Conservation (phyloP, 2,888 invertebrate genomes). For the Augochlorella aurata region DNA sequence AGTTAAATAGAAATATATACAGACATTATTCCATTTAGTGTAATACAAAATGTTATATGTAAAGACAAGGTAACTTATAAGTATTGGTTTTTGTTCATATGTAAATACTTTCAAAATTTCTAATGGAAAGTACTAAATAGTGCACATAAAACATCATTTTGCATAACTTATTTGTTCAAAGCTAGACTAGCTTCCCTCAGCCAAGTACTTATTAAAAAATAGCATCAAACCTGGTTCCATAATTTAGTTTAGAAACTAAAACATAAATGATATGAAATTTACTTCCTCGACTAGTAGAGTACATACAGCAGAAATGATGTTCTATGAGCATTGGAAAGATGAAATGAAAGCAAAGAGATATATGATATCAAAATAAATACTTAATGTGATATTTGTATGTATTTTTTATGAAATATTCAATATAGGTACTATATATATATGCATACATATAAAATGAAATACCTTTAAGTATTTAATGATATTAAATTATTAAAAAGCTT, state of each 20-base stretch:
- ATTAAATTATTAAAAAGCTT: slow-evolving; percentile 3
- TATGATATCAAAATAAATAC: slow-evolving; percentile 25
- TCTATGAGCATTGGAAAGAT: background rate
- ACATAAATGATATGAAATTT: background rate
- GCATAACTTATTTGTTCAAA: background rate
- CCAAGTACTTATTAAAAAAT: background rate
- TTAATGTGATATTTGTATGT: slow-evolving; percentile 30
- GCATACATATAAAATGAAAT: background rate
- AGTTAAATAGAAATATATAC: slow-evolving; percentile 47
- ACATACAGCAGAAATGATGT: background rate
- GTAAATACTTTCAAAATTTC: slow-evolving; percentile 23
- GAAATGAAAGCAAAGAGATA: slow-evolving; percentile 15
- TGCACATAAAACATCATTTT: background rate
- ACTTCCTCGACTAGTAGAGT: background rate
- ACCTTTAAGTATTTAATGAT: slow-evolving; percentile 1
- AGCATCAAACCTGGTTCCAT: background rate
- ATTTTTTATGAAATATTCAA: slow-evolving; percentile 35
- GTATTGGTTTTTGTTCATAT: slow-evolving; percentile 22
- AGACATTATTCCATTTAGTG: slow-evolving; percentile 39
- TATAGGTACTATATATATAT: background rate
- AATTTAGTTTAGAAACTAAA: background rate
- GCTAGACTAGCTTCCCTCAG: background rate
- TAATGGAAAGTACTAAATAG: slow-evolving; percentile 10
- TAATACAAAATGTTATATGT: slow-evolving; percentile 24
- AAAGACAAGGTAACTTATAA: slow-evolving; percentile 27